A percentile compares a stretch with the other conserved stretches of the same genome.
Conservation (phyloP, 23 tunicate species). For the Ciona savignyi region DNA sequence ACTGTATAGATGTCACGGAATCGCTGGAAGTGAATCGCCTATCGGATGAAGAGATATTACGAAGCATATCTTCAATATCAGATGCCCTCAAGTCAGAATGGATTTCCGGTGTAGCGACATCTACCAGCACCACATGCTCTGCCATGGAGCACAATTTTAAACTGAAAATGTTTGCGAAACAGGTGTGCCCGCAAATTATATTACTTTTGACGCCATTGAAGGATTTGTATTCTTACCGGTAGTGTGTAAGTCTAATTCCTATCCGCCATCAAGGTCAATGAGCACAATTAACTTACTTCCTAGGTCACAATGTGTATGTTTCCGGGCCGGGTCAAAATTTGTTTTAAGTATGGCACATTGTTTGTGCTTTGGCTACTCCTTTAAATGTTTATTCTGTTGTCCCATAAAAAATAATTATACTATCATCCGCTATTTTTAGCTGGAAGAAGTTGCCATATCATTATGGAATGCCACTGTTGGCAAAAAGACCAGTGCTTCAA, state of each 20-base stretch:
- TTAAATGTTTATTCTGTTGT: no score
- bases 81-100: not conserved
- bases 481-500: not conserved
- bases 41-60: not conserved
- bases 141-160: not conserved
- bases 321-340: no score
- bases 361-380: no score
- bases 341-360: no score
- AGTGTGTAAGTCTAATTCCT: no score
- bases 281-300: no score
- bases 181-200: no score
- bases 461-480: not conserved
- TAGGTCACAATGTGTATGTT: no score
- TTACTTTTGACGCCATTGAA: no score
- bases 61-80: not conserved
- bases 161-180: not conserved
- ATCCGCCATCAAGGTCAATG: no score
- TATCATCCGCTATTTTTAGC: not conserved
- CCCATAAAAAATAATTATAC: no score
- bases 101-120: not conserved
- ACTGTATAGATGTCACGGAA: not conserved
- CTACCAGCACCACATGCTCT: not conserved
- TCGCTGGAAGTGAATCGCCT: not conserved
- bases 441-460: not conserved
- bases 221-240: no score